These are phyloP conservation scores for Anguilla anguilla DNA, from an alignment of 2,797 vertebrate genomes.

Conservation along the genomic window DNA sequence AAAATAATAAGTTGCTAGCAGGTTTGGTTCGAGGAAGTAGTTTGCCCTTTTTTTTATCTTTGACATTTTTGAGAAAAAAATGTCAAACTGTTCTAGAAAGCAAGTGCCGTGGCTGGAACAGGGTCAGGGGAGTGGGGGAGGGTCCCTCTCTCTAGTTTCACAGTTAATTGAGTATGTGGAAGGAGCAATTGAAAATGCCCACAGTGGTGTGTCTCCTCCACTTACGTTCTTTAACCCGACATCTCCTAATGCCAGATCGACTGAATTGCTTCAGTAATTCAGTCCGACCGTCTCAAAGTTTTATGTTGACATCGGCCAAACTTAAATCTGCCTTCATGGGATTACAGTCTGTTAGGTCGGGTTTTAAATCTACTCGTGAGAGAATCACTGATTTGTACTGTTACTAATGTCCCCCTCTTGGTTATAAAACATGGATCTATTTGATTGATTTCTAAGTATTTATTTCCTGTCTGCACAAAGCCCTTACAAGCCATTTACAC, in stretches of 20 bases:
- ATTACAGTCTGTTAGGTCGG: constrained; percentile 6
- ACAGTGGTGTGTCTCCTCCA: constrained; percentile 1
- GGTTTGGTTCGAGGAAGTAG: not conserved
- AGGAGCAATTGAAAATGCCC: not conserved
- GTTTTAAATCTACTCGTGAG: not conserved
- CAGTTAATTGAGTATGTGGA: constrained; percentile 18
- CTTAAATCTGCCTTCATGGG: constrained; percentile 21
- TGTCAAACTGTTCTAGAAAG: not conserved
- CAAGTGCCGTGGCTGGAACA: not conserved
- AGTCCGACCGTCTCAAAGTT: not conserved
- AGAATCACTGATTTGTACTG: not conserved
- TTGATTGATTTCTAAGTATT: constrained; percentile 24
- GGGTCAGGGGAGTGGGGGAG: not conserved
- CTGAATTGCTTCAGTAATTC: constrained; percentile 19
- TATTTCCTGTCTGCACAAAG: constrained; percentile 29
- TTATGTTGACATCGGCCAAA: not conserved
- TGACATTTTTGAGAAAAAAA: not conserved
- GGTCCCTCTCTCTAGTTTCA: not conserved
- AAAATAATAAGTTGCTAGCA: not conserved
- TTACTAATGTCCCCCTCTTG: not conserved
- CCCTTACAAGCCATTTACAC: constrained; percentile 31
- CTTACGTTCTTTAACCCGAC: not conserved
- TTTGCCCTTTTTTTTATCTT: not conserved
- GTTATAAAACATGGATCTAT: constrained; percentile 1
- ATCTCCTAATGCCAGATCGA: not conserved